Evolutionary conservation across 2,888 invertebrate species (phyloP).

Genomic region (Anticlea derivata): DNA sequence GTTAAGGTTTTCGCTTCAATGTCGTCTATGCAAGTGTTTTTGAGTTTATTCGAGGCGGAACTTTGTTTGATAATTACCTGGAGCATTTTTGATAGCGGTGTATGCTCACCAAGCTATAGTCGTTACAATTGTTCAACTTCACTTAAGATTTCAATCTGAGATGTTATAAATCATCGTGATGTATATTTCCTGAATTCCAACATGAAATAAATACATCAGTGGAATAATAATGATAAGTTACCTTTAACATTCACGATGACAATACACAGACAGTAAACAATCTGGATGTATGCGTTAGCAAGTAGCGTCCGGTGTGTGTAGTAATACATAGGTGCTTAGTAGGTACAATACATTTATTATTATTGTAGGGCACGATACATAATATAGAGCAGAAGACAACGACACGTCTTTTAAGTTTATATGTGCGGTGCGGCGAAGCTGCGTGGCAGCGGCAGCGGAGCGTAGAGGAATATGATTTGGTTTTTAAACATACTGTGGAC

Average conservation of each 20-base stretch:
- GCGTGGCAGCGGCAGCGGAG: no score
- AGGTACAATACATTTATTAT: background rate
- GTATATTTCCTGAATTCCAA: constrained; percentile 42
- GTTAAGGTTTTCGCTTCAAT: constrained; percentile 56
- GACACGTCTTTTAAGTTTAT: no score
- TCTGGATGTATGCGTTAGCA: constrained; percentile 35
- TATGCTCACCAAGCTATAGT: no score
- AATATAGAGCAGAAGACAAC: constrained; percentile 1
- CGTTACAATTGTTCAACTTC: no score
- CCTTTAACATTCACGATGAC: constrained; percentile 32
- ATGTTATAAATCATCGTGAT: background rate
- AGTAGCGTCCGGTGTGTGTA: constrained; percentile 12
- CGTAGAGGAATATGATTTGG: no score
- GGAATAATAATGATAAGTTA: constrained; percentile 50
- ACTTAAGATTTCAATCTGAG: background rate
- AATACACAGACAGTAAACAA: constrained; percentile 10
- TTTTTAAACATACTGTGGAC: no score
- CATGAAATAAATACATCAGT: constrained; percentile 32
- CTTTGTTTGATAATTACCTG: background rate
- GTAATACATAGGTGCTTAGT: background rate
- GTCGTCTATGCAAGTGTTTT: no score
- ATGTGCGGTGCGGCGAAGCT: no score
- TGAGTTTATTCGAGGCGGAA: no score
- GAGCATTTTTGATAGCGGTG: no score
- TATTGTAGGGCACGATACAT: background rate